Conservation (phyloP, 2,888 invertebrate species). For the Drosophila paranaensis region DNA sequence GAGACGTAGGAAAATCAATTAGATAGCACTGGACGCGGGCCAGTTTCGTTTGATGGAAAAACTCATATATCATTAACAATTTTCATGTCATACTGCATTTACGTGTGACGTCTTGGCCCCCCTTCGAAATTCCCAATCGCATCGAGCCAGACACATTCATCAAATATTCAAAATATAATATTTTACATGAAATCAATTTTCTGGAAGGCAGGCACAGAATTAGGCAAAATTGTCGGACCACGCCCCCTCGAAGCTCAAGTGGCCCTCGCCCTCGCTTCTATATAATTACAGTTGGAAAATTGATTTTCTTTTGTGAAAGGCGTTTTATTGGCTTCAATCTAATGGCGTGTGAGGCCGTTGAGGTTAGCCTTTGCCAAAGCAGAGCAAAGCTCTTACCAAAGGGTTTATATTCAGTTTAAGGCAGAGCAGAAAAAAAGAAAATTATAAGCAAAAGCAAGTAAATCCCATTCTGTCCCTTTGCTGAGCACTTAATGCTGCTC, state of each 20-base stretch:
- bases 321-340: constrained; percentile 45
- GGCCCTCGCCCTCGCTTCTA: background rate
- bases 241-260: constrained; percentile 28
- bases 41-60: constrained; percentile 30
- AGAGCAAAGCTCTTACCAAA: constrained; percentile 26
- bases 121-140: constrained; percentile 10
- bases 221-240: constrained; percentile 50
- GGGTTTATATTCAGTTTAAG: constrained; percentile 20
- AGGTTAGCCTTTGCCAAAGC: constrained; percentile 18
- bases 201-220: constrained; percentile 35
- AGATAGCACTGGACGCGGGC: constrained; percentile 49
- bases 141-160: constrained; percentile 47
- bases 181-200: constrained; percentile 58
- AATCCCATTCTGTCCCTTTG: constrained; percentile 60
- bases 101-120: constrained; percentile 54
- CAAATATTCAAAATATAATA: constrained; percentile 71
- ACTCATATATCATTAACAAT: constrained; percentile 78
- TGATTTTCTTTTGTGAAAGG: constrained; percentile 67
- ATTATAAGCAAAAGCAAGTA: background rate
- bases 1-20: constrained; percentile 60
- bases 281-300: constrained; percentile 61
- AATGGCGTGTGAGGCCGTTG: constrained; percentile 46
- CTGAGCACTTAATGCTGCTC: constrained; percentile 73
- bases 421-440: background rate
- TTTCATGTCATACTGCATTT: constrained; percentile 72